These are phyloP conservation scores for Helicolenus hilgendorfi DNA, from an alignment of 2,797 vertebrate genomes.

Conservation along the genomic window DNA sequence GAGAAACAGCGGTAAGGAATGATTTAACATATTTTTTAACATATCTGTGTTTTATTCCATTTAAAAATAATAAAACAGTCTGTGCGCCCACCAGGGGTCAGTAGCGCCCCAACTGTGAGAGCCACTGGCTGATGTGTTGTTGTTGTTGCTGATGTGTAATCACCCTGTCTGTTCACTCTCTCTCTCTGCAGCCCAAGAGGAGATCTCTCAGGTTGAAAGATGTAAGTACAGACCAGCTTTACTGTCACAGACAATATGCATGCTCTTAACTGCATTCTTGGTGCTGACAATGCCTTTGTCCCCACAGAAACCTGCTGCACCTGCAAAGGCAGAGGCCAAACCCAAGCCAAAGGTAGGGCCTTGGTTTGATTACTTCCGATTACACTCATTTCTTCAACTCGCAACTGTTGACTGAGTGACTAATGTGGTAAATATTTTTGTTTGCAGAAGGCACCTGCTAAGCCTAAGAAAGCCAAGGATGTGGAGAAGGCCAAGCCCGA, in stretches of 20 bases:
- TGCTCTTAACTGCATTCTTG: background rate
- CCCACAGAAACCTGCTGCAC: slow-evolving; percentile 89
- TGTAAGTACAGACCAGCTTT: slow-evolving; percentile 86
- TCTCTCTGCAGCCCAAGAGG: slow-evolving; percentile 91
- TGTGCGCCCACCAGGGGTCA: slow-evolving; percentile 76
- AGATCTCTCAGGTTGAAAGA: slow-evolving; percentile 93
- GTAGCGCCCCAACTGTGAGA: background rate
- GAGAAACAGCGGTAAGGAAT: slow-evolving; percentile 80
- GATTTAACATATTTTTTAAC: background rate
- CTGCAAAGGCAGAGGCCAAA: slow-evolving; percentile 93
- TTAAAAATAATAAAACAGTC: background rate
- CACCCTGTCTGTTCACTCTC: background rate
- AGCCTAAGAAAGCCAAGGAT: slow-evolving; percentile 92
- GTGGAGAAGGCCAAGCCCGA: slow-evolving; percentile 94
- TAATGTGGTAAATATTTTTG: slow-evolving; percentile 10
- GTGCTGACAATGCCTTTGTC: background rate
- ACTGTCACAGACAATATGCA: background rate
- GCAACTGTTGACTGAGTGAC: background rate
- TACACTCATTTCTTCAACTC: no score
- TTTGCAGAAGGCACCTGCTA: slow-evolving; percentile 85
- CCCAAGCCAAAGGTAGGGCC: slow-evolving; percentile 90
- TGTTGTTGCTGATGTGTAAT: slow-evolving; percentile 14
- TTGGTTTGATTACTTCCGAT: background rate
- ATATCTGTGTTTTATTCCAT: background rate
- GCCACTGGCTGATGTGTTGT: background rate